A percentile compares a stretch with the other conserved stretches of the same genome.
These are phyloP conservation scores for Alloplasta piceator DNA, from an alignment of 2,888 invertebrate genomes.

Conservation along the genomic window DNA sequence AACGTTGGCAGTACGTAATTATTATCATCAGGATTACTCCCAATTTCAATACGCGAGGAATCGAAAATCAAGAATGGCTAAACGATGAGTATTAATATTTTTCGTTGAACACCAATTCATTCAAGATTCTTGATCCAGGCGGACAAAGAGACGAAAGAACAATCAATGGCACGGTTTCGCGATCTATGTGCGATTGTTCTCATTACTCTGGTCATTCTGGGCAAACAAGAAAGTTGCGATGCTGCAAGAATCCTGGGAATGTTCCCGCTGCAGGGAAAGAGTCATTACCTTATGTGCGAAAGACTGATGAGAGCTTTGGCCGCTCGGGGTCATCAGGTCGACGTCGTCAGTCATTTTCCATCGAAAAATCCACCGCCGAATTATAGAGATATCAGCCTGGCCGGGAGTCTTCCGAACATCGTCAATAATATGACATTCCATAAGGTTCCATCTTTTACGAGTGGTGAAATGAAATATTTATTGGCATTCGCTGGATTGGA, in stretches of 20 bases:
- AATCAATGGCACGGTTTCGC: neutral
- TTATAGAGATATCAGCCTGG: conserved; percentile 73
- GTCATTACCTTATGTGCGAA: conserved; percentile 84
- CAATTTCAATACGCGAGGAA: no score
- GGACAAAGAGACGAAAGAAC: neutral
- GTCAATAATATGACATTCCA: conserved; percentile 74
- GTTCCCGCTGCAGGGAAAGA: conserved; percentile 83
- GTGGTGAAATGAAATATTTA: neutral
- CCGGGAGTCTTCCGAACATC: conserved; percentile 58
- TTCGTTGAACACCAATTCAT: no score
- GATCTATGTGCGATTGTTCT: neutral
- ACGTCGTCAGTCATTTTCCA: conserved; percentile 77
- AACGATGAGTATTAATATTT: no score
- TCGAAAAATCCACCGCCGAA: conserved; percentile 71
- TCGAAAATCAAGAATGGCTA: no score
- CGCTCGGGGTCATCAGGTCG: conserved; percentile 83
- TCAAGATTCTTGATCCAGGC: neutral
- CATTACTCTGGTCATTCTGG: neutral
- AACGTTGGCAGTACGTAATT: no score
- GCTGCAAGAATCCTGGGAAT: conserved; percentile 83
- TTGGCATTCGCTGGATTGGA: conserved; percentile 53
- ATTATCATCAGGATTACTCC: no score
- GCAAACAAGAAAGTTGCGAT: conserved; percentile 67
- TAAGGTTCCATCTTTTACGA: conserved; percentile 19
- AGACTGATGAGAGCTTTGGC: conserved; percentile 82